These are phyloP conservation scores for Macrosiphum euphorbiae DNA, from an alignment of 2,888 invertebrate genomes.

Conservation along the genomic window DNA sequence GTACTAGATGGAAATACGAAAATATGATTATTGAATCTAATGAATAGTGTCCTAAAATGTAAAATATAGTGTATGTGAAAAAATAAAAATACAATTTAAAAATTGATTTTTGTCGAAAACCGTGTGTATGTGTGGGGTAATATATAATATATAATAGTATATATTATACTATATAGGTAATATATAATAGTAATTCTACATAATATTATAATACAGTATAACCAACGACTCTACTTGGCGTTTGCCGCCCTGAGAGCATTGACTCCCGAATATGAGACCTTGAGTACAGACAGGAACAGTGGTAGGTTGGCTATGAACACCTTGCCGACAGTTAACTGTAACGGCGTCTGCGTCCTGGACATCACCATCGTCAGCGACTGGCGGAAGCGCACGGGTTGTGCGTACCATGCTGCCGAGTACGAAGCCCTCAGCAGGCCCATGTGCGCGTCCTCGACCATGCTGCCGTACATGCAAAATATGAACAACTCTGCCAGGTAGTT, in stretches of 20 bases:
- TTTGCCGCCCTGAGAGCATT: constrained; percentile 42
- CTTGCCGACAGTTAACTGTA: constrained; percentile 24
- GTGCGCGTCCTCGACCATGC: constrained; percentile 43
- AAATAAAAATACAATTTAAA: background rate
- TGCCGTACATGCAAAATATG: constrained; percentile 49
- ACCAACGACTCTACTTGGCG: background rate
- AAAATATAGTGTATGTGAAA: background rate
- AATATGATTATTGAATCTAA: background rate
- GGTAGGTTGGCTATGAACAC: constrained; percentile 36
- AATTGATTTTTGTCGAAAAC: background rate
- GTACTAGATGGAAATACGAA: background rate
- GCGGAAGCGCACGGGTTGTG: background rate
- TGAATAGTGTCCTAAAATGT: background rate
- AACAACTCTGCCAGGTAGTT: constrained; percentile 42
- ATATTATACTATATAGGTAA: no score
- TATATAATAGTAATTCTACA: background rate
- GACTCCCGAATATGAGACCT: constrained; percentile 41
- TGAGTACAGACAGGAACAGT: constrained; percentile 45
- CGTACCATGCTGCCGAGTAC: background rate
- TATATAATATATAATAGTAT: no score
- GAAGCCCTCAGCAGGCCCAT: background rate
- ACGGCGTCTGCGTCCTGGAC: constrained; percentile 10
- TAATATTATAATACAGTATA: background rate
- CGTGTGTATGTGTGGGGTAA: background rate
- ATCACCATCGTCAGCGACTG: constrained; percentile 23